Evolutionary conservation across 53 echinoderm and acorn worm genomes (phyloP).

Genomic region (Paelopatides confundens): DNA sequence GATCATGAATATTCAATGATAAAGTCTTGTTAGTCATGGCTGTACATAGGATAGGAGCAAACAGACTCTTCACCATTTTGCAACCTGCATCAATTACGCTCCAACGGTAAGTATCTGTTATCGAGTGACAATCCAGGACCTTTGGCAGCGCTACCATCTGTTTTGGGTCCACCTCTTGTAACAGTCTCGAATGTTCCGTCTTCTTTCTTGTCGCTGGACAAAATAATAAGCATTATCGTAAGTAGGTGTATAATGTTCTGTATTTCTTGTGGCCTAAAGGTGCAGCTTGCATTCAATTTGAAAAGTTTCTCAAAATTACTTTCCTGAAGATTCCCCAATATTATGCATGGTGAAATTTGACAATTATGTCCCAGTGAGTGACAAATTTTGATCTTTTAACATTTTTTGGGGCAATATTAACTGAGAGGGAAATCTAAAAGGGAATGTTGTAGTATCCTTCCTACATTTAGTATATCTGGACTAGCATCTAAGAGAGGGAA

Average conservation of each 20-base stretch:
- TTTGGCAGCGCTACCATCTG: constrained; percentile 51
- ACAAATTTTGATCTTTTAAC: no score
- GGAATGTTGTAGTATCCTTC: no score
- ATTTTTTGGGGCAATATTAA: no score
- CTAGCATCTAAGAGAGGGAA: no score
- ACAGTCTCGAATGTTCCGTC: constrained; percentile 95
- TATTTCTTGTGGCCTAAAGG: neutral
- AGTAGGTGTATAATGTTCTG: no score
- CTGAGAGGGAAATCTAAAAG: no score
- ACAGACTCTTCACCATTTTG: neutral
- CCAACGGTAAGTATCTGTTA: constrained; percentile 79
- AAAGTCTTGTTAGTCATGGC: neutral
- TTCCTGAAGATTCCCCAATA: no score
- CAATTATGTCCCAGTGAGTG: no score
- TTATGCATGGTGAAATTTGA: no score
- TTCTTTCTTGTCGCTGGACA: constrained; percentile 84
- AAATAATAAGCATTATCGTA: constrained; percentile 5
- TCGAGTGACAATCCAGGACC: constrained; percentile 71
- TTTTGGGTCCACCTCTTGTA: constrained; percentile 81
- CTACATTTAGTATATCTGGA: no score
- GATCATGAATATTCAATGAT: neutral
- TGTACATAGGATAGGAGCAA: neutral
- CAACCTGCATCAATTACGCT: constrained; percentile 57
- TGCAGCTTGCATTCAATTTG: neutral
- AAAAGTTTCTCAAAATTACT: no score